A percentile compares a stretch with the other conserved stretches of the same genome.
phyloP scores from a whole-genome alignment of 37 sponge, comb jelly and placozoan species.

The Amphimedon queenslandica region DNA sequence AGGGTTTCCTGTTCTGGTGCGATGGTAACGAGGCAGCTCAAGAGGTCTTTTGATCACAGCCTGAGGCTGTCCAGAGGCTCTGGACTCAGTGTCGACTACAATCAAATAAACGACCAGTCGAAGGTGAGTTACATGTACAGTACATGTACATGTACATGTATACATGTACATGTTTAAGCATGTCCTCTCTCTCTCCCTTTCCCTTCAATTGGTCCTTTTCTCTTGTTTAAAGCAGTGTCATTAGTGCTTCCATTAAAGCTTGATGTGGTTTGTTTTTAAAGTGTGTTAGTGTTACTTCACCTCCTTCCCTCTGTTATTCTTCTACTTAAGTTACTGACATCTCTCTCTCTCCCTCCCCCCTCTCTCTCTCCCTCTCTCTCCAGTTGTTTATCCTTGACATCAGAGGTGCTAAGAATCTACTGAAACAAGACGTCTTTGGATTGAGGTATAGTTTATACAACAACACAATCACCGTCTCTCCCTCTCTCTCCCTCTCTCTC shows the following conservation, averaged over 20 bases:
- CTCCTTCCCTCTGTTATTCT: neutral
- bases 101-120: too few relatives aligned
- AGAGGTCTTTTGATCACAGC: too few relatives aligned
- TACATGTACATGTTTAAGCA: too few relatives aligned
- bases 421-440: constrained; percentile 48
- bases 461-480: neutral
- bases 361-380: neutral
- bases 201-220: neutral
- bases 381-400: constrained; percentile 23
- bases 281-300: neutral
- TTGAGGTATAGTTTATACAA: constrained; percentile 26
- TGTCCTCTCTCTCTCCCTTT: neutral
- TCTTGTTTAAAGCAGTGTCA: too few relatives aligned
- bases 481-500: neutral
- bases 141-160: too few relatives aligned
- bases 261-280: too few relatives aligned
- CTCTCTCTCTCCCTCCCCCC: neutral
- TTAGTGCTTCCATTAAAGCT: too few relatives aligned
- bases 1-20: too few relatives aligned
- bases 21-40: too few relatives aligned
- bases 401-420: constrained; percentile 11
- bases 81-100: too few relatives aligned
- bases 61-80: too few relatives aligned
- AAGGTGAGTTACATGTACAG: too few relatives aligned
- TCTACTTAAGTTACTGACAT: neutral